A percentile compares a stretch with the other conserved stretches of the same genome.
phyloP scores from a whole-genome alignment of 2,888 invertebrate species.

The Carterocephalus palaemon region DNA sequence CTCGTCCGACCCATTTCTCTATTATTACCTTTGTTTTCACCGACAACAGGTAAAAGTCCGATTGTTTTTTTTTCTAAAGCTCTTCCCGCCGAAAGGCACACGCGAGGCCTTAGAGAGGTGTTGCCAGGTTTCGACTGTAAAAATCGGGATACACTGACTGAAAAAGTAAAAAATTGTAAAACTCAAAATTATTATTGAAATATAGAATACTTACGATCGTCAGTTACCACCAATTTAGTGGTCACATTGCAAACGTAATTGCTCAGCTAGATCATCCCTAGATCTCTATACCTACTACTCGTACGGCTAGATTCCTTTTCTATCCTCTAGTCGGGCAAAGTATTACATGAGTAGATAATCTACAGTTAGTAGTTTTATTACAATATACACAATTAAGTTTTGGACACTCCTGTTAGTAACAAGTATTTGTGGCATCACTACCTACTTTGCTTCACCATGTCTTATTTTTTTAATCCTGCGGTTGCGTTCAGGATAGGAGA shows the following conservation, averaged over 20 bases:
- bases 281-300: too few relatives aligned
- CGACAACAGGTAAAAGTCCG: constrained; percentile 64
- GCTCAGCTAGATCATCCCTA: too few relatives aligned
- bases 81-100: constrained; percentile 59
- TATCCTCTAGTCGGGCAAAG: too few relatives aligned
- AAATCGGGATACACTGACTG: neutral
- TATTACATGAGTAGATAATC: too few relatives aligned
- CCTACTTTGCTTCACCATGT: constrained; percentile 55
- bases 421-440: neutral
- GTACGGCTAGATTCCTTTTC: too few relatives aligned
- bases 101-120: constrained; percentile 48
- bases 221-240: too few relatives aligned
- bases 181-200: too few relatives aligned
- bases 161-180: too few relatives aligned
- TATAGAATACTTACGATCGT: too few relatives aligned
- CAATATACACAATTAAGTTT: too few relatives aligned
- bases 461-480: constrained; percentile 57
- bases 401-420: neutral
- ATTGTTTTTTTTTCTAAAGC: constrained; percentile 63
- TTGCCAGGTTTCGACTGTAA: neutral
- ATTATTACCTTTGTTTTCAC: constrained; percentile 49
- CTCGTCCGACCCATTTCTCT: constrained; percentile 37
- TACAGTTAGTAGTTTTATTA: too few relatives aligned
- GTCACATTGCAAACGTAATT: too few relatives aligned
- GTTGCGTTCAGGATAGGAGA: constrained; percentile 62